These are phyloP conservation scores for Trachemys scripta DNA, from an alignment of 2,113 vertebrate genomes.

Conservation along the genomic window DNA sequence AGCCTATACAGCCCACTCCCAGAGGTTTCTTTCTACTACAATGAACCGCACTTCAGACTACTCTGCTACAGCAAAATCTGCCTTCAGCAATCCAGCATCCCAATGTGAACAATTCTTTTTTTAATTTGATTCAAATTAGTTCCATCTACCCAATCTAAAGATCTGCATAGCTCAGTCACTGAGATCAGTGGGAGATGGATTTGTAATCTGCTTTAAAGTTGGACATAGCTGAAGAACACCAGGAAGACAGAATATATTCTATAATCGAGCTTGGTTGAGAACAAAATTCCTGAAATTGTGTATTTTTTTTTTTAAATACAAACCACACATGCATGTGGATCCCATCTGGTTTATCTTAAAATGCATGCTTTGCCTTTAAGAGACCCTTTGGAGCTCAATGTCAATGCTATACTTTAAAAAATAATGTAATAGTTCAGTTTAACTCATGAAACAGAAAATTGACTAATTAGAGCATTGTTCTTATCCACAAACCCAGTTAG, in stretches of 20 bases:
- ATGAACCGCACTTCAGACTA: background rate
- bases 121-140: background rate
- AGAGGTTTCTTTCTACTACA: rapidly evolving
- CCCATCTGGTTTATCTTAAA: background rate
- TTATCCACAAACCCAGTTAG: background rate
- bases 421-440: background rate
- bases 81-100: background rate
- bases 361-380: background rate
- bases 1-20: background rate
- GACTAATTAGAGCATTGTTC: background rate
- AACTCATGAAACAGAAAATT: no score
- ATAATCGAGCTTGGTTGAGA: background rate
- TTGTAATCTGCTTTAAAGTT: background rate
- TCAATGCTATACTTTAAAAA: background rate
- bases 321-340: background rate
- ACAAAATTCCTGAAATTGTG: background rate
- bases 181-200: no score
- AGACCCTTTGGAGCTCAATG: background rate
- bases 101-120: background rate
- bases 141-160: background rate
- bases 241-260: no score
- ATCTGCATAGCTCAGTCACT: background rate
- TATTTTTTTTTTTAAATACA: no score
- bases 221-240: background rate
- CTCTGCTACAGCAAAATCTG: background rate